Evolutionary conservation across 2,113 vertebrate species (phyloP), one percentile per base, ranked within the genome.

Genomic region (Piaya cayana): DNA sequence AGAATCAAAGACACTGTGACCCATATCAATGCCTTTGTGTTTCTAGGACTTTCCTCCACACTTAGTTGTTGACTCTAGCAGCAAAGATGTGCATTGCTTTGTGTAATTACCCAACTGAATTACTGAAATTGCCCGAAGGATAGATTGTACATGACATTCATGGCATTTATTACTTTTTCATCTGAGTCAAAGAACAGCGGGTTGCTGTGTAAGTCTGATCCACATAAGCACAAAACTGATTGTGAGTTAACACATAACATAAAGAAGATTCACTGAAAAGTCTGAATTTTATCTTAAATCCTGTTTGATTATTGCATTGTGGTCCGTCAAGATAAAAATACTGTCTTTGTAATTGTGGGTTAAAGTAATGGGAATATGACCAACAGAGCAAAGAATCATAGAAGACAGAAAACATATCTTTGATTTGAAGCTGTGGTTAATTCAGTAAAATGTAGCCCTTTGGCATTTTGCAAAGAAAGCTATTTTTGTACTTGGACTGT

Each of bases 101-200:
- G 68, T 96, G 84, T 96, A 96, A 97, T 96, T 97, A 93, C 65
- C 78, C 32, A 74, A 55, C 8, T 83, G 94, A 92, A 84, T 50
- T 87, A 53, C 50, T 85, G 88, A 69, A 92, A 74, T 71, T 90
- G 90, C 92, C 90, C 88, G 80, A 94, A 94, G 95, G 75, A 80
- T 88, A 67, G 92, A 70, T 85, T 90, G 69, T 92, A 39, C 88
- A 93, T 97, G 62, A 82, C 21, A 17, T 80, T 92, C 58, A 5
- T 74, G 83, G 62, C 71, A 82, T 91, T 95, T 96, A 95, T 93
- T 95, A 86, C 59, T 90, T 94, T 85, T 92, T 82, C 78, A 88
- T 90, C 78, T 58, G 75, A 93, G 47, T 52, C 63, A 68, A 82
- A 95, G 82, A 78, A 9, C 6, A 9, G 47, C 32, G 55, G 70